phyloP scores from a whole-genome alignment of 1,140 invertebrate genomes.

The Halyomorpha halys region DNA sequence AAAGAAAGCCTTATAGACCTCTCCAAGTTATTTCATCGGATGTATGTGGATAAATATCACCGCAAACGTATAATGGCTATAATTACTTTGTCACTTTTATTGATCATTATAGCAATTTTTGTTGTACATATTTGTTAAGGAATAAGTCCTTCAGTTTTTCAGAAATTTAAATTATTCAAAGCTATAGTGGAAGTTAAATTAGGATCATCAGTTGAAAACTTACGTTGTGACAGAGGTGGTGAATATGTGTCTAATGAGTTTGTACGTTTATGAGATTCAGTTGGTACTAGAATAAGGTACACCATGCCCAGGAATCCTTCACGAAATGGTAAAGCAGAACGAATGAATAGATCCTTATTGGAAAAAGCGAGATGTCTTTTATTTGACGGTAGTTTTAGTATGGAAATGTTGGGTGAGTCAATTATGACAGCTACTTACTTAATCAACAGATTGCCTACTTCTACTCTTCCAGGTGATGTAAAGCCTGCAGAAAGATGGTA shows the following conservation, averaged over 20 bases:
- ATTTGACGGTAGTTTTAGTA: neutral
- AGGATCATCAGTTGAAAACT: neutral
- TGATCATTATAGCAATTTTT: constrained; percentile 1
- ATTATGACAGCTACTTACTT: no score
- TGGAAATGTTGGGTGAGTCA: neutral
- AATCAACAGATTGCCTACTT: neutral
- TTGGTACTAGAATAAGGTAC: neutral
- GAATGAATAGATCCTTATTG: neutral
- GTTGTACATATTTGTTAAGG: neutral
- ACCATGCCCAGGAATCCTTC: neutral
- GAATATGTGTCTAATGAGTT: neutral
- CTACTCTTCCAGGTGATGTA: neutral
- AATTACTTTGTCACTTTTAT: constrained; percentile 1
- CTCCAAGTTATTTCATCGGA: neutral
- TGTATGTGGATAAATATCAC: neutral
- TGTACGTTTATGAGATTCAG: neutral
- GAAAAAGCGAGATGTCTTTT: neutral
- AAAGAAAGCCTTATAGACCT: neutral
- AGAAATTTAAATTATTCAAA: neutral
- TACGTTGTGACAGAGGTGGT: neutral
- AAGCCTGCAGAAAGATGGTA: constrained; percentile 27
- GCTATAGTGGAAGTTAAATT: neutral
- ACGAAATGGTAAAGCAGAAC: neutral
- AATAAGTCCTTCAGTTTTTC: neutral
- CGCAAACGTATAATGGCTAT: neutral